Evolutionary conservation across 2,888 invertebrate species (phyloP).

Genomic region (Limnephilus auricula): DNA sequence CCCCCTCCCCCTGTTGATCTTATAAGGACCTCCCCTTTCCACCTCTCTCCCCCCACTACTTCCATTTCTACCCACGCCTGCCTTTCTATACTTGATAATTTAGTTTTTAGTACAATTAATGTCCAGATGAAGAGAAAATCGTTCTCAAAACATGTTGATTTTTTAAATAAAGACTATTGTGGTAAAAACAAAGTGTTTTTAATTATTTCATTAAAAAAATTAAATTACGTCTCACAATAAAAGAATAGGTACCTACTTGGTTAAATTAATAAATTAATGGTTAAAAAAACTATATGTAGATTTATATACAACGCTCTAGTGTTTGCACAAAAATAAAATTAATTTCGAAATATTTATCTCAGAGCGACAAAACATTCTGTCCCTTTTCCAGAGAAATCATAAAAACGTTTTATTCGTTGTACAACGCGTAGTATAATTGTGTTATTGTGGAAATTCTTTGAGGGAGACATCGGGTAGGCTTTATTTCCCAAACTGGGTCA

Average conservation of each 20-base stretch:
- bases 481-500: slow-evolving; percentile 37
- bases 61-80: too few species aligned
- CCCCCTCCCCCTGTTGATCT: too few species aligned
- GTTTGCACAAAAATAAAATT: neutral
- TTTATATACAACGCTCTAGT: neutral
- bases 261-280: neutral
- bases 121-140: too few species aligned
- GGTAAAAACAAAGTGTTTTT: too few species aligned
- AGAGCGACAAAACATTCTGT: neutral
- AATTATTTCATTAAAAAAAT: too few species aligned
- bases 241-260: neutral
- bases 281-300: too few species aligned
- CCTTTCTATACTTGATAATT: too few species aligned
- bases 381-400: neutral
- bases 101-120: too few species aligned
- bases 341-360: neutral
- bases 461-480: slow-evolving; percentile 26
- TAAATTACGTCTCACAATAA: neutral
- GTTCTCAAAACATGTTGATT: too few species aligned
- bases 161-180: too few species aligned
- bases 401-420: neutral
- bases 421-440: neutral
- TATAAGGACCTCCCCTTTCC: too few species aligned
- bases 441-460: slow-evolving; percentile 16
- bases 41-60: too few species aligned